phyloP scores from a whole-genome alignment of 2,888 invertebrate species.

The Eremobia ochroleuca region DNA sequence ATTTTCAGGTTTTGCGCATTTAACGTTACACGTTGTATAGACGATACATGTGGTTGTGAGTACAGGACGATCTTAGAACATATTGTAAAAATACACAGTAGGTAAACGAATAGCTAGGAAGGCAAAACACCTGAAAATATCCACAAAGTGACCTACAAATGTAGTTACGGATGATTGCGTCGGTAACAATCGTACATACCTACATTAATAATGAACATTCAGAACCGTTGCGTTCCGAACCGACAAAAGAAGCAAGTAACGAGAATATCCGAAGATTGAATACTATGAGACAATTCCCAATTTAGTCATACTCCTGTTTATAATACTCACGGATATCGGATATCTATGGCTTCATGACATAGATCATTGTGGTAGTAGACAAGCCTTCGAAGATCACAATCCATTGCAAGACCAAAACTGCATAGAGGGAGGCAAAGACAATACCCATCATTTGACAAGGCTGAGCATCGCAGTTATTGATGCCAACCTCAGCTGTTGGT shows the following conservation, averaged over 20 bases:
- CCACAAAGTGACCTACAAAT: conserved; percentile 16
- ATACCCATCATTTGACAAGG: background rate
- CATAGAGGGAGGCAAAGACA: background rate
- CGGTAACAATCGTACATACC: conserved; percentile 17
- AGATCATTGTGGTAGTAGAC: background rate
- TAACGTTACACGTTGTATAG: too few species aligned
- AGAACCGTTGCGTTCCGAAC: background rate
- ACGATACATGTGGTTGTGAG: background rate
- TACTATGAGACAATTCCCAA: background rate
- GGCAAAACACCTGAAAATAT: conserved; percentile 11
- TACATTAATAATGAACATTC: conserved; percentile 17
- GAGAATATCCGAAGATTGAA: background rate
- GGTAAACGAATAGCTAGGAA: background rate
- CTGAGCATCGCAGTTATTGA: background rate
- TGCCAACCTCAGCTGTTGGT: background rate
- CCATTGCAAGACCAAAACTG: background rate
- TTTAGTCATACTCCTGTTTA: background rate
- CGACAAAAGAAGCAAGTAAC: background rate
- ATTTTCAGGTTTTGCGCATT: too few species aligned
- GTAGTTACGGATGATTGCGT: conserved; percentile 36
- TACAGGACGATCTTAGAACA: background rate
- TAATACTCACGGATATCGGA: too few species aligned
- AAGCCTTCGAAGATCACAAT: background rate
- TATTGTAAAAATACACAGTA: background rate
- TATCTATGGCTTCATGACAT: background rate